Evolutionary conservation across 1,140 invertebrate species (phyloP).

Genomic region (Scylla paramamosain): DNA sequence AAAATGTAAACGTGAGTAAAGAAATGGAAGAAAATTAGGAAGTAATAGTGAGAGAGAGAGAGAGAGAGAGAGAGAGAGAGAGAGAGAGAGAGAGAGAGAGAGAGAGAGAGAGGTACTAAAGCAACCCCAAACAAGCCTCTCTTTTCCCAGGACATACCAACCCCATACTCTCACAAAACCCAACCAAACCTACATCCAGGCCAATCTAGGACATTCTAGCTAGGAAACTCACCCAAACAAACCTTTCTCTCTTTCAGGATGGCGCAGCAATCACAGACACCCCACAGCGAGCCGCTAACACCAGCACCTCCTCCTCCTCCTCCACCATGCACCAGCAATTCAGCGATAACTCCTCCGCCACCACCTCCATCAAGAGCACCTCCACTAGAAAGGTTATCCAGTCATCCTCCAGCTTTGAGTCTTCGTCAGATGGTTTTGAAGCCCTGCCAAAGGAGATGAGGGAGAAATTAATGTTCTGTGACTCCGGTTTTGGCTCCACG

Average conservation of each 20-base stretch:
- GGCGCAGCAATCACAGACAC: constrained; percentile 55
- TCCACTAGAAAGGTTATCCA: constrained; percentile 57
- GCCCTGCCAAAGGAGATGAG: constrained; percentile 72
- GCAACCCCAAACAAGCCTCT: too few relatives aligned
- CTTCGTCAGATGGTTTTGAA: constrained; percentile 69
- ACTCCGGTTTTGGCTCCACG: constrained; percentile 73
- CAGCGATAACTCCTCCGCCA: constrained; percentile 50
- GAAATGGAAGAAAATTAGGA: too few relatives aligned
- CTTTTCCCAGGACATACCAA: too few relatives aligned
- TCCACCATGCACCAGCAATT: constrained; percentile 65
- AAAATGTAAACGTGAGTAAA: too few relatives aligned
- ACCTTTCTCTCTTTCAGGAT: constrained; percentile 26
- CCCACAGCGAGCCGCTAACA: constrained; percentile 37
- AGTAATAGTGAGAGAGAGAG: too few relatives aligned
- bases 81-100: too few relatives aligned
- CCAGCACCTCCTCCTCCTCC: constrained; percentile 59
- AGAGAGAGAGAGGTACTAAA: too few relatives aligned
- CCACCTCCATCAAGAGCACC: constrained; percentile 62
- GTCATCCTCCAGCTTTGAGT: constrained; percentile 67
- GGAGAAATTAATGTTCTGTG: constrained; percentile 74
- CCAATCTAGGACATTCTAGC: too few relatives aligned
- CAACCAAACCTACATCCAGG: too few relatives aligned
- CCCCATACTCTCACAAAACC: too few relatives aligned
- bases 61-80: too few relatives aligned
- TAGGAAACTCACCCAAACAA: too few relatives aligned